Base-by-base conservation (phyloP, 2,888 invertebrate genomes). In the Phyto melanocephala region DNA sequence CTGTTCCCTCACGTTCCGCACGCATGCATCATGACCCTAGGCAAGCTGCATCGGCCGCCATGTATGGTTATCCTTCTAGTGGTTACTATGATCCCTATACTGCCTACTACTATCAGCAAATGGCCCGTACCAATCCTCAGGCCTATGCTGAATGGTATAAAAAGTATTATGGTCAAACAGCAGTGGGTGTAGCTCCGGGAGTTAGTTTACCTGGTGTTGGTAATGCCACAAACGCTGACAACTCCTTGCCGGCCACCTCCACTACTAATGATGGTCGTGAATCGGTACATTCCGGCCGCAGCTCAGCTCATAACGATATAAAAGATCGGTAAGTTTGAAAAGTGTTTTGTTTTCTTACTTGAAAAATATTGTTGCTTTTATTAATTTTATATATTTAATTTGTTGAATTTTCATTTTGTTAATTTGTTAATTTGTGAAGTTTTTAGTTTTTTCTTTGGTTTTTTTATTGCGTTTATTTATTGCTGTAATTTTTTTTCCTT, bases 251-350 rank as follows among this genome's bases (percentile, higher is more conserved):
- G 2, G 42, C 84, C 2, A 37, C 85, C 2, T 40, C 84, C 1
- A 76, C 84, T 7, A 56, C 42, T 70, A 82, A 82, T 10, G 95
- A 95, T 86, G 95, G 95, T 85, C 93, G 95, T 85, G 95, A 94
- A 83, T 95, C 95, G 86, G 95, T 95, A 70, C 96, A 96, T 92
- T 96, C 96, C 17, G 96, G 96, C 58, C 93, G 96, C 86, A 96
- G 96, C 91, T 96, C 96, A 81, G 94, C 95, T 85, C 88, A 89
- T 75, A 95, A 95, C 89, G 95, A 95, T 52, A 52, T 81, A 8
- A 94, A 93, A 87, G 92, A 93, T 86, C 93, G 94, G 92, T 94
- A 92, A 90, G 92, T 92, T 78, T 3, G 1, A 45, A 42, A 77
- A 40, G 70, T 83, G 71, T 63, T 4, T 20, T 17, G 22, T 22